These are phyloP conservation scores for Antechinus stuartii DNA, from an alignment of 2,113 vertebrate species.

Conservation along the genomic window DNA sequence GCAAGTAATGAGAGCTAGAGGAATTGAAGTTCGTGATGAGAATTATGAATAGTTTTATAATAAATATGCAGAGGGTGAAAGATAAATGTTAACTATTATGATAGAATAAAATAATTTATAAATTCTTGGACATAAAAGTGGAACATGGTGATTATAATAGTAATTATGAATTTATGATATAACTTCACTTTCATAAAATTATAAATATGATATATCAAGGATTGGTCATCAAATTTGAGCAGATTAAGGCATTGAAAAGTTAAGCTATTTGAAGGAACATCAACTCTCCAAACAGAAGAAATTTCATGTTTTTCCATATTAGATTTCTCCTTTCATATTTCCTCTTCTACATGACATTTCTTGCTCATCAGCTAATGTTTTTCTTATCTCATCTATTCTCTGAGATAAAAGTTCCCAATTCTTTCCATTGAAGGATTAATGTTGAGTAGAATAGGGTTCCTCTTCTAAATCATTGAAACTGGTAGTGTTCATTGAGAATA, in stretches of 20 bases:
- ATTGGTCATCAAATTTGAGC: not conserved
- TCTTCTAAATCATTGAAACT: not conserved
- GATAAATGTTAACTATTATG: not conserved
- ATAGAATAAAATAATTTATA: not conserved
- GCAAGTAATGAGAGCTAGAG: not conserved
- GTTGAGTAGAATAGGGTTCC: not conserved
- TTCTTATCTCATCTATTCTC: not conserved
- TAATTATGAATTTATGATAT: not conserved
- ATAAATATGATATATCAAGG: not conserved
- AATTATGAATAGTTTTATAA: not conserved
- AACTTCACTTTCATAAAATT: not conserved
- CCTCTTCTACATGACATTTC: not conserved
- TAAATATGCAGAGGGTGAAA: not conserved
- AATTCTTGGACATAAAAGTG: not conserved
- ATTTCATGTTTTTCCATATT: not conserved
- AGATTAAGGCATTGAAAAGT: not conserved
- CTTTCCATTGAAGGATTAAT: not conserved
- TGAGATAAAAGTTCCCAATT: not conserved
- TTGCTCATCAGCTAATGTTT: not conserved
- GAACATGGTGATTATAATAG: not conserved
- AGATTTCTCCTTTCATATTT: not conserved
- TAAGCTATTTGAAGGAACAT: not conserved
- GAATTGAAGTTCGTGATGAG: not conserved
- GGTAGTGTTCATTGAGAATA: not conserved
- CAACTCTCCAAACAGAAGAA: not conserved